Evolutionary conservation across 1,140 invertebrate species (phyloP).

Genomic region (Drosophila pruinosa): DNA sequence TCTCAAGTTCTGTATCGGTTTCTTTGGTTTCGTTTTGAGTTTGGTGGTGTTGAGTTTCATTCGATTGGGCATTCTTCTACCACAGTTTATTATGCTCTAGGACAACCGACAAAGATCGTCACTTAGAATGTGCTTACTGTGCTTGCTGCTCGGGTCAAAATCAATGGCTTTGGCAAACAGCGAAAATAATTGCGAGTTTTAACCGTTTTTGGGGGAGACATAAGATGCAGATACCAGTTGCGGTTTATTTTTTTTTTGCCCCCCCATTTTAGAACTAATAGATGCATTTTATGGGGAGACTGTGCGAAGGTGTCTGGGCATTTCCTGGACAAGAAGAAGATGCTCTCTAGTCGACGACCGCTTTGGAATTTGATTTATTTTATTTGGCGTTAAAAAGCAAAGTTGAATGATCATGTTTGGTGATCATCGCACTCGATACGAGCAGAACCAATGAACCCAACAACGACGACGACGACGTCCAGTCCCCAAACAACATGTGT

Average conservation of each 20-base stretch:
- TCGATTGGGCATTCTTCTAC: slow-evolving; percentile 44
- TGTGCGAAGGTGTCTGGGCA: slow-evolving; percentile 39
- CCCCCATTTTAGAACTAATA: slow-evolving; percentile 32
- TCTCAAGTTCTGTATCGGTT: slow-evolving; percentile 18
- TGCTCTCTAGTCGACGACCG: slow-evolving; percentile 64
- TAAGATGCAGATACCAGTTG: slow-evolving; percentile 33
- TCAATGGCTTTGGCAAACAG: slow-evolving; percentile 6
- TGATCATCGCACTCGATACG: slow-evolving; percentile 72
- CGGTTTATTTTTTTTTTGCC: background rate
- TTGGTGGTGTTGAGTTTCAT: slow-evolving; percentile 1
- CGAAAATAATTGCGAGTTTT: slow-evolving; percentile 45
- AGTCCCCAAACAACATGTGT: slow-evolving; percentile 40
- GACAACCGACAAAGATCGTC: slow-evolving; percentile 64
- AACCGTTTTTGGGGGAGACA: slow-evolving; percentile 35
- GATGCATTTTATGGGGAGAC: slow-evolving; percentile 37
- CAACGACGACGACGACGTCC: slow-evolving; percentile 21
- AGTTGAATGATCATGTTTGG: slow-evolving; percentile 77
- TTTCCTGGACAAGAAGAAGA: slow-evolving; percentile 10
- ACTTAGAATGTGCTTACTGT: slow-evolving; percentile 28
- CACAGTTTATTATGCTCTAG: slow-evolving; percentile 68
- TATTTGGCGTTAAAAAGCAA: slow-evolving; percentile 79
- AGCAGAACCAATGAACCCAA: slow-evolving; percentile 56
- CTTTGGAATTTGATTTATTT: slow-evolving; percentile 78
- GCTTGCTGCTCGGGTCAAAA: slow-evolving; percentile 3
- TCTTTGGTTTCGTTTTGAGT: slow-evolving; percentile 14